Evolutionary conservation across 2,797 vertebrate genomes (phyloP), one percentile per base, ranked within the genome.

Genomic region (Crenuchus spilurus): DNA sequence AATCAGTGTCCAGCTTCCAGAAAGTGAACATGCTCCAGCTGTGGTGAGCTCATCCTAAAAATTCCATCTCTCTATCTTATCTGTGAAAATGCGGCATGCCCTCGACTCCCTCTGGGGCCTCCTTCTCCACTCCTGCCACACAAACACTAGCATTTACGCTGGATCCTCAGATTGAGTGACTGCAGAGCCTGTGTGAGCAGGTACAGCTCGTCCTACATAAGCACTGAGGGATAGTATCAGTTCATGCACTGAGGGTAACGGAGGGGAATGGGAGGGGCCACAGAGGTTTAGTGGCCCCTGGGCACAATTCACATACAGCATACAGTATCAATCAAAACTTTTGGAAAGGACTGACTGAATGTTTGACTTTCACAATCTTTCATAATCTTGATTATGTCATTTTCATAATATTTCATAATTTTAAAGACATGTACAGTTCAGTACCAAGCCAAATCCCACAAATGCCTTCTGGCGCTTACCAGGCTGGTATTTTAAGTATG

Each of bases 51-150:
- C 66, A 81, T 54, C 22, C 39, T 41, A 49, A 66, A 70, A 58
- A 51, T 68, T 77, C 75, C 37, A 54, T 49, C 26, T 48, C 49
- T 44, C 54, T 68, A 57, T 64, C 66, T 74, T 70, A 75, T 68
- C 77, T 51, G 14, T 57, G 49, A 75, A 76, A 76, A 44, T 20
- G 42, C 37, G 11, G 24, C 39, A 13, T 39, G 39, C 62, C 8
- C 5, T 13, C 10, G 6, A 16, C 42, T 66, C 26, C 67, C 66
- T 73, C 46, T 2, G 6, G 41, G 33, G 44, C 49, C 49, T 68
- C 51, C 39, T n/a, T n/a, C n/a, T n/a, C 61, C 52, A 20, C 16
- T 13, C 14, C 54, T 30, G 20, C 49, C 39, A 57, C 31, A 67
- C 24, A 69, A 67, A 75, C 52, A 48, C 46, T 10, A 49, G 35